These are phyloP conservation scores for Orycteropus afer DNA, from an alignment of 2,113 vertebrate genomes.

Conservation along the genomic window DNA sequence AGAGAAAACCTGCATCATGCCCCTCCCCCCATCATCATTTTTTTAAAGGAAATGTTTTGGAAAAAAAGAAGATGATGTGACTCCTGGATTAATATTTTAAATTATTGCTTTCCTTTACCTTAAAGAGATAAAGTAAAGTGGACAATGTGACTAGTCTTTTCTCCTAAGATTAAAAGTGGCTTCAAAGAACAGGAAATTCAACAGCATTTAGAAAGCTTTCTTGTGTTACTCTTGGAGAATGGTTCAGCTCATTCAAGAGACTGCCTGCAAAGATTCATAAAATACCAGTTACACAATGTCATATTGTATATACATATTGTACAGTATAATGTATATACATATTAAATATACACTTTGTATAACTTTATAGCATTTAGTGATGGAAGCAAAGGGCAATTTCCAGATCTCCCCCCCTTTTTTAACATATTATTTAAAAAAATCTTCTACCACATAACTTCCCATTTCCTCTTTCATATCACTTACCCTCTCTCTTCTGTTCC, in stretches of 20 bases:
- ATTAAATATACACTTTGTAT: background rate
- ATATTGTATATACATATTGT: background rate
- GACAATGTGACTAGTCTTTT: constrained; percentile 7
- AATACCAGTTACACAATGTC: background rate
- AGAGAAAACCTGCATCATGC: background rate
- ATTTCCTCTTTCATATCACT: constrained; percentile 63
- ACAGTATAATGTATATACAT: background rate
- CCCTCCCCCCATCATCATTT: background rate
- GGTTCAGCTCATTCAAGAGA: background rate
- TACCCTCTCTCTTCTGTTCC: constrained; percentile 11
- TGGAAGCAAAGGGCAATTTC: background rate
- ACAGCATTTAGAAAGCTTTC: constrained; percentile 38
- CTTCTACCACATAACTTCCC: constrained; percentile 3
- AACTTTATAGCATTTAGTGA: background rate
- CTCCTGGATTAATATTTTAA: background rate
- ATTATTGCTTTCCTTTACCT: constrained; percentile 50
- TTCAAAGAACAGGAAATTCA: constrained; percentile 15
- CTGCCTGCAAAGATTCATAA: background rate
- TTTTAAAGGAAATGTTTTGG: background rate
- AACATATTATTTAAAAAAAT: constrained; percentile 45
- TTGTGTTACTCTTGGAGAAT: background rate
- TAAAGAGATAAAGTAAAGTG: background rate
- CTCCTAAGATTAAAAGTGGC: background rate
- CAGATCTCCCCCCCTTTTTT: constrained; percentile 34
- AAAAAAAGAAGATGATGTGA: background rate